Percentiles rank a stretch among this genome's conserved stretches.
Conservation (phyloP, 2,113 vertebrate species). For the Pachycephala philippinensis region DNA sequence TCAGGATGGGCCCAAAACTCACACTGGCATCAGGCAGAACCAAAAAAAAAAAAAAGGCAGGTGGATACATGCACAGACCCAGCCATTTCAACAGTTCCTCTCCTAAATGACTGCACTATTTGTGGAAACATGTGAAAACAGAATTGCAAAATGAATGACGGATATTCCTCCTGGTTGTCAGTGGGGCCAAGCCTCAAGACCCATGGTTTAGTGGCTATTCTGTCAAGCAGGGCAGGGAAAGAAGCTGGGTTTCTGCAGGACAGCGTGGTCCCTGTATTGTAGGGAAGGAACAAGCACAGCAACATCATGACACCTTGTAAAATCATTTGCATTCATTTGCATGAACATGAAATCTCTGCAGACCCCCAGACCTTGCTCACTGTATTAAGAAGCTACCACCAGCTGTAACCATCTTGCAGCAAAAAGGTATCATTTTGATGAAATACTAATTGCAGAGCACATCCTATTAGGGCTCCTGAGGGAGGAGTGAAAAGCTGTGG, state of each 20-base stretch:
- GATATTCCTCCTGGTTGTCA: background rate
- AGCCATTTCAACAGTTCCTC: background rate
- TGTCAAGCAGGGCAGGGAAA: background rate
- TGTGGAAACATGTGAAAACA: background rate
- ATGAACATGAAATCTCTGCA: background rate
- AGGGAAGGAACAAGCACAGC: background rate
- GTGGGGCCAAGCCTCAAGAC: background rate
- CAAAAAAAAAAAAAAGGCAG: background rate
- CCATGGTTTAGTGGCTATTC: rapidly evolving
- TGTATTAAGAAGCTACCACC: background rate
- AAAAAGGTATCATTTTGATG: background rate
- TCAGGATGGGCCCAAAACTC: background rate
- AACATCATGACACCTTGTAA: background rate
- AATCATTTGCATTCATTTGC: conserved; percentile 20
- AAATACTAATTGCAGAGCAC: conserved; percentile 27
- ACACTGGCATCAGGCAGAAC: background rate
- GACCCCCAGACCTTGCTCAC: background rate
- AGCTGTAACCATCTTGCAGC: background rate
- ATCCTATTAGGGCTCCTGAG: background rate
- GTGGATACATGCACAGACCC: background rate
- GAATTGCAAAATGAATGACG: background rate
- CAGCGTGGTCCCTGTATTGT: background rate
- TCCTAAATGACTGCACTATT: background rate
- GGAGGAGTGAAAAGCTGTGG: background rate
- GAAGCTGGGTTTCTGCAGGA: background rate